Evolutionary conservation across 2,888 invertebrate genomes (phyloP).

Genomic region (Syrista parreyssii): DNA sequence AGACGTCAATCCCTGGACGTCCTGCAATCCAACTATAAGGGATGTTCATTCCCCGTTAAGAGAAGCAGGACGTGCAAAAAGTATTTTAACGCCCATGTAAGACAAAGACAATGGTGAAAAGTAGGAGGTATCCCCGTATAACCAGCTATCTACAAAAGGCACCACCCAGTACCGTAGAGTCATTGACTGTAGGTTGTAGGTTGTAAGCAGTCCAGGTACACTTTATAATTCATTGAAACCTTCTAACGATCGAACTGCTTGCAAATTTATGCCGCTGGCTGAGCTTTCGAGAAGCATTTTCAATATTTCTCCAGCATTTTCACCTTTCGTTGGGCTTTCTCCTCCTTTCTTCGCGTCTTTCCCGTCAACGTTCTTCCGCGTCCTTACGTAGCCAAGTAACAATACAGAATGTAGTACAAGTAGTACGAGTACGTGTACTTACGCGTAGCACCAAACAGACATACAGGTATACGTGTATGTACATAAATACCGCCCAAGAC

Average conservation of each 20-base stretch:
- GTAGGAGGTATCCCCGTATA: not conserved
- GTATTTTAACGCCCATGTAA: not conserved
- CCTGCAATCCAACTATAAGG: not conserved
- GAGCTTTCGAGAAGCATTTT: not conserved
- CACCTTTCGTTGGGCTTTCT: not conserved
- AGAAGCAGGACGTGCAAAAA: not conserved
- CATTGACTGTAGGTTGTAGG: not conserved
- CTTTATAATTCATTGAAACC: not conserved
- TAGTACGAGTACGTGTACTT: not conserved
- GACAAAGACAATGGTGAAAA: not conserved
- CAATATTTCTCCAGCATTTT: not conserved
- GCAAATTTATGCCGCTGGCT: not conserved
- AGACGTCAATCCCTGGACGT: not conserved
- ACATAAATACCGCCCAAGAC: not conserved
- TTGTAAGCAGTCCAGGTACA: not conserved
- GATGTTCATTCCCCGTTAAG: not conserved
- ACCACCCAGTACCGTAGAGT: not conserved
- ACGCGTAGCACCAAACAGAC: not conserved
- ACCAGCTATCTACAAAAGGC: not conserved
- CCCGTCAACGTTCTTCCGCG: not conserved
- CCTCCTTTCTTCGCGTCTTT: slow-evolving; percentile 6
- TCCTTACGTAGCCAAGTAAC: not conserved
- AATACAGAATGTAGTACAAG: not conserved
- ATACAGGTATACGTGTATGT: too few relatives aligned
- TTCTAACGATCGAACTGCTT: not conserved